phyloP scores from a whole-genome alignment of 2,797 vertebrate species.

The Spea hammondii region DNA sequence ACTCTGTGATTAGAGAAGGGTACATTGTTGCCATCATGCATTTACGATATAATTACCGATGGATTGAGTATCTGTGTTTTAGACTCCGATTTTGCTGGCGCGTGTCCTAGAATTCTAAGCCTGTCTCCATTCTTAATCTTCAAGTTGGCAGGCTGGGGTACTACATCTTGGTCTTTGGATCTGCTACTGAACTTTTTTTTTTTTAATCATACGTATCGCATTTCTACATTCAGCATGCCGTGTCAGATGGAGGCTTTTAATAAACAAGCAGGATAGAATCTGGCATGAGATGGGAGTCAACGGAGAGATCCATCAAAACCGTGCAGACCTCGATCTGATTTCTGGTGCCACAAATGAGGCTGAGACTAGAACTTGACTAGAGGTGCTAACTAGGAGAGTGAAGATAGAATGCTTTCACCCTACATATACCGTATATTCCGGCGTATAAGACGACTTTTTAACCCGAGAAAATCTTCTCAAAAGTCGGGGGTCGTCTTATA shows the following conservation, averaged over 20 bases:
- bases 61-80: conserved; percentile 38
- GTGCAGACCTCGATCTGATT: conserved; percentile 23
- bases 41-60: conserved; percentile 38
- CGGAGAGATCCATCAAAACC: conserved; percentile 33
- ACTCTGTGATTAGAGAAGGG: conserved; percentile 38
- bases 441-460: no score
- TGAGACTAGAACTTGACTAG: conserved; percentile 16
- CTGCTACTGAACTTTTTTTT: conserved; percentile 42
- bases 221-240: conserved; percentile 38
- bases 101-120: conserved; percentile 37
- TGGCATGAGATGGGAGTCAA: conserved; percentile 34
- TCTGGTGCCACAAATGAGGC: conserved; percentile 46
- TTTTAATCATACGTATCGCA: conserved; percentile 36
- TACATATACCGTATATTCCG: background rate
- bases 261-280: conserved; percentile 30
- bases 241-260: conserved; percentile 36
- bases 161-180: conserved; percentile 45
- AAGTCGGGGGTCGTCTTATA: no score
- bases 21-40: conserved; percentile 36
- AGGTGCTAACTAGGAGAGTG: background rate
- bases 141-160: conserved; percentile 40
- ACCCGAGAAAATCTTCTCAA: no score
- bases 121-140: conserved; percentile 45
- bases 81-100: conserved; percentile 29
- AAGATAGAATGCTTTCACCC: conserved; percentile 20